Evolutionary conservation across 2,888 invertebrate species (phyloP), one percentile per base, ranked within the genome.

Genomic region (Sycophila texana): DNA sequence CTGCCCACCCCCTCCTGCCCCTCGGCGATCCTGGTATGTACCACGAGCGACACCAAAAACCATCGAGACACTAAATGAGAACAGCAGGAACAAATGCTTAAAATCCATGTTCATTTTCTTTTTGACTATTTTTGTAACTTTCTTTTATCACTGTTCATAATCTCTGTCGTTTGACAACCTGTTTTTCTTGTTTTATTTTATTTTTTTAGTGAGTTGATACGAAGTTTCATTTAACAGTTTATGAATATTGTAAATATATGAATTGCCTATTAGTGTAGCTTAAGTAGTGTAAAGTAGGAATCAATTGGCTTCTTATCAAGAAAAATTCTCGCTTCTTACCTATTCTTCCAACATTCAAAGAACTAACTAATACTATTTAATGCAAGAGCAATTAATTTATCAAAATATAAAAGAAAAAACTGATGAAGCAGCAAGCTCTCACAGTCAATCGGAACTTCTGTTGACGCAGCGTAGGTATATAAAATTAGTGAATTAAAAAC

Each of bases 1-100:
- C 96, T 92, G 96, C 96, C 92, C 96, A 96, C 93, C 96, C 96
- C 92, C 94, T 97, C 94, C 95, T 97, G 94, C 97, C 97, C 92
- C 95, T 97, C 93, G 96, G 92, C 92, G 92, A 91, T 89, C 89
- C 90, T 88, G 90, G 91, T 92, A 90, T 92, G 90, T 90, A 90
- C 89, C 87, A 89, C 85, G 87, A 89, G 87, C 89, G 87, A 88
- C 74, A 74, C 63, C 26, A 63, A 75, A 79, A 51, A 79, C 68
- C 51, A 49, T 39, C 58, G n/a, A 18, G 18, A 63, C 39, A 30
- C 39, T 30, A 70, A 80, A 65, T 51, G 16, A 18, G 65, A 55
- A 68, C 26, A 71, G 47, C 60, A 63, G 58, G 22, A 51, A 55
- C 47, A 71, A 75, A 76, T 53, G 77, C 79, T 80, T 80, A 13